Evolutionary conservation across 2,888 invertebrate species (phyloP), one percentile per base, ranked within the genome.

Genomic region (Thysanoteuthis rhombus): DNA sequence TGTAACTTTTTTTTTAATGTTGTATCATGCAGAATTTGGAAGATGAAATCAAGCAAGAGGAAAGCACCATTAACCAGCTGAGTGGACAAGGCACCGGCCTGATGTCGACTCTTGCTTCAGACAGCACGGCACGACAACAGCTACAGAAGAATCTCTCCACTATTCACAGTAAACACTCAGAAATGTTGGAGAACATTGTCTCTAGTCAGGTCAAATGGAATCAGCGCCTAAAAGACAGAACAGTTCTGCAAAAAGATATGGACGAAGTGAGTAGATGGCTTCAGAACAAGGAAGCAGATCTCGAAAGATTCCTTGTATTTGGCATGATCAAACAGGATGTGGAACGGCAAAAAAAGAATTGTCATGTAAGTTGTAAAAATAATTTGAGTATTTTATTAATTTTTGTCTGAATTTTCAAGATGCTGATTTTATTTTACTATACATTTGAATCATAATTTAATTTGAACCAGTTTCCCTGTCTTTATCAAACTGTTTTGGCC

Each of bases 241-340:
- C n/a, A 40, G 12, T 36, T 92, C 45, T 92, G 6, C 40, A 92
- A n/a, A 92, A 92, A 52, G 98, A 98, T 95, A 97, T 99, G 42
- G 98, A 98, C 94, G 98, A 98, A 96, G 98, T 98, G 0, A 98
- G 98, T 95, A 98, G 98, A 52, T 99, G 99, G 98, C 97, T 99
- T 1, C 98, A 98, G 96, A 97, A 98, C 0, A 98, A 95, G 91
- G 96, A 96, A 93, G 94, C 93, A 92, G 95, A 94, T 28, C 94
- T 95, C 19, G 94, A 95, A 38, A 95, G 95, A 93, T 94, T 95
- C 91, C 94, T 95, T n/a, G 93, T 93, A n/a, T 52, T 95, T 25
- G 95, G 95, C 3, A 97, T 99, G n/a, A 98, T 98, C 96, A 98
- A 98, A 12, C 94, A 94, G 32, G 98, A 98, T 96, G 98, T 99